Evolutionary conservation across 2,113 vertebrate species (phyloP), one percentile per base, ranked within the genome.

Genomic region (Tonatia bakeri): DNA sequence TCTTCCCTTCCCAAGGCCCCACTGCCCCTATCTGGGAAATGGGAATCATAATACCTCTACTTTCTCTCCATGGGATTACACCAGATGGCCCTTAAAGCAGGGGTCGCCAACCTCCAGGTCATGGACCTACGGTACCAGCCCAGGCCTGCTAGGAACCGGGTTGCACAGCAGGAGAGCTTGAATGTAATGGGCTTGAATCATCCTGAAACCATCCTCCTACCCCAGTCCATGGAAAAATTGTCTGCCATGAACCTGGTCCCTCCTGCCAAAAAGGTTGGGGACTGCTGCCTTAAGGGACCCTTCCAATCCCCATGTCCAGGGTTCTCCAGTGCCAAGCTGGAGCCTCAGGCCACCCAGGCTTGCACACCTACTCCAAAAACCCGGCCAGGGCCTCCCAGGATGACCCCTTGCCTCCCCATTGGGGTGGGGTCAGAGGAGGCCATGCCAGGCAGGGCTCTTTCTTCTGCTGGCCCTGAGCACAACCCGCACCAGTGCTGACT

Each of bases 401-500:
- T 36, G 20, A 36, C 14, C 54, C 52, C n/a, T 73, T 47, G 33
- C 50, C 65, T 90, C 28, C 14, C 20, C 20, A 7, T 7, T 33
- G 16, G 38, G 73, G 14, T 73, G 38, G 56, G 69, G 36, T 40
- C 80, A 76, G 45, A 87, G 73, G 69, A 87, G n/a, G n/a, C 59
- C n/a, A 36, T 5, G n/a, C 26, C 12, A 0, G 7, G 17, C 20
- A 40, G 64, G 1, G 50, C 43, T n/a, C 45, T 76, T 54, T 64
- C 88, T 65, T 40, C 65, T 47, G 1, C 4, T 36, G 73, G 82
- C 91, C 90, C n/a, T 36, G 40, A 79, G 50, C 50, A 16, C 47
- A 38, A 40, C 43, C 45, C 45, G 40, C 70, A 10, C 24, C 31
- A 15, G 10, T 85, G 89, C 96, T 95, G 95, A 95, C 94, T 89